phyloP scores from a whole-genome alignment of 2,888 invertebrate genomes.

The Brachypalpus laphriformis region DNA sequence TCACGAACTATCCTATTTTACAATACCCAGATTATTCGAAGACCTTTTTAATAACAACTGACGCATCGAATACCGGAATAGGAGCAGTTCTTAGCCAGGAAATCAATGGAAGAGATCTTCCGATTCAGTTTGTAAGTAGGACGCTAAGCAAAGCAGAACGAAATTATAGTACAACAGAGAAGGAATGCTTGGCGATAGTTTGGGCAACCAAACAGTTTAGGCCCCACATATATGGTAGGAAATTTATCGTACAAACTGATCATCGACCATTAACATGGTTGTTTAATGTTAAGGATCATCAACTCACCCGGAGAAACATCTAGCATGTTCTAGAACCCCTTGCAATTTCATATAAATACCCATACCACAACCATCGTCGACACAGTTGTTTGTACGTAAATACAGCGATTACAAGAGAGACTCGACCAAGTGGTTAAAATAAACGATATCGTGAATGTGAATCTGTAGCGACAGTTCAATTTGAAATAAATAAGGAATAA shows the following conservation, averaged over 20 bases:
- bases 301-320: too few relatives aligned
- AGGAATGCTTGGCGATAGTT: slow-evolving; percentile 75
- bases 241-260: slow-evolving; percentile 80
- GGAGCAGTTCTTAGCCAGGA: background rate
- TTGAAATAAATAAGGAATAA: too few relatives aligned
- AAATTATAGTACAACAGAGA: background rate
- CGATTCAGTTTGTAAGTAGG: background rate
- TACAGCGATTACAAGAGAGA: too few relatives aligned
- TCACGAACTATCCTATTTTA: slow-evolving; percentile 20
- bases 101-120: background rate
- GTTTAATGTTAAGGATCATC: slow-evolving; percentile 79
- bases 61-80: slow-evolving; percentile 40
- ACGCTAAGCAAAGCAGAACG: background rate
- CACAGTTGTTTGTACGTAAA: too few relatives aligned
- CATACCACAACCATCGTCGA: too few relatives aligned
- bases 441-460: too few relatives aligned
- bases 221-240: slow-evolving; percentile 77
- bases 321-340: too few relatives aligned
- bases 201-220: slow-evolving; percentile 79
- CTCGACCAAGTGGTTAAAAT: too few relatives aligned
- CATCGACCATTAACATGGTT: slow-evolving; percentile 78
- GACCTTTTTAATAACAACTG: slow-evolving; percentile 75
- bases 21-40: slow-evolving; percentile 47
- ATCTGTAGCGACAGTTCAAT: too few relatives aligned
- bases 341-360: too few relatives aligned